Evolutionary conservation across 2,888 invertebrate species (phyloP), one percentile per base, ranked within the genome.

Genomic region (Folsomia manolachei): DNA sequence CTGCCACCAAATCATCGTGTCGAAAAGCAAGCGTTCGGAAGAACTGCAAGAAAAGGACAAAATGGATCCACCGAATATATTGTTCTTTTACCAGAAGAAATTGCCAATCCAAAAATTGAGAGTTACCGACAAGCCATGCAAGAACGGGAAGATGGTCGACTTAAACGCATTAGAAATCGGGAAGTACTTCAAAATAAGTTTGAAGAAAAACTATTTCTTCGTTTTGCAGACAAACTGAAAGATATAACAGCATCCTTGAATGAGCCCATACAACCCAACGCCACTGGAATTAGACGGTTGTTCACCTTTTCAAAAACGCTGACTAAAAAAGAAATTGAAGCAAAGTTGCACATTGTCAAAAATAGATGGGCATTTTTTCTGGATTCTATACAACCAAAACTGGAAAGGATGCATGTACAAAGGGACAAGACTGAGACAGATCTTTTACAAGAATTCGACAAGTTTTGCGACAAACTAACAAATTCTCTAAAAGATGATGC

Each of bases 11-110:
- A 64, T 26, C 21, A 9, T 18, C 26, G 64, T 18, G 64, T 64
- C 2, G 64, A 27, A 19, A 64, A 64, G 27, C 64, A 64, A 64
- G 64, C 64, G 14, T 64, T 64, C 27, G 64, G 64, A 1, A 25
- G 64, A 9, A 64, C 64, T n/a, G 64, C 64, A 21, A 26, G 64
- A 1, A 27, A 21, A n/a, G 64, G 64, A 11, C 26, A 26, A 27
- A 64, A 64, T 21, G 64, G 64, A 21, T 39, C 39, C 4, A 39
- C 39, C 14, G 39, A 39, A 39, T 39, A 39, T 39, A 39, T 39
- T 39, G 39, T 64, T 2, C 14, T 27, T 39, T 14, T 39, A 9
- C 4, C 4, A 14, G 39, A 39, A 4, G 14, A 4, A 9, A 14
- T 9, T 9, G 4, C 14, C 14, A 14, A 39, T 9, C 14, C 14